phyloP scores from a whole-genome alignment of 2,113 vertebrate species.

The Pelodiscus sinensis region DNA sequence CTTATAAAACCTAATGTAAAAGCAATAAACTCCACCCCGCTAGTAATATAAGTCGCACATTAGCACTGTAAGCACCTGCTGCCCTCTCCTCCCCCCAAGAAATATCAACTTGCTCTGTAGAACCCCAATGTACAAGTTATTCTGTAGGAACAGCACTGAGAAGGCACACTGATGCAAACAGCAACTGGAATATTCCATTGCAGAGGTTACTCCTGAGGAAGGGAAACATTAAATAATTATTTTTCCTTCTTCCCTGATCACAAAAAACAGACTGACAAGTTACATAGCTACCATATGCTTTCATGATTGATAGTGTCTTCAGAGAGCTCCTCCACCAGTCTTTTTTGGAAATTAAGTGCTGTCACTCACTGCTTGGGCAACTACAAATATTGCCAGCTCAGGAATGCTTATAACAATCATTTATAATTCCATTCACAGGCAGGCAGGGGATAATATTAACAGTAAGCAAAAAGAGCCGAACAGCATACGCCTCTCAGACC shows the following conservation, averaged over 20 bases:
- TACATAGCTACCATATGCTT: background rate
- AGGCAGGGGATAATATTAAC: background rate
- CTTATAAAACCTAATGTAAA: background rate
- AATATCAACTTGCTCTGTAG: background rate
- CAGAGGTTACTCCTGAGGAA: background rate
- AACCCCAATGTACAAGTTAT: background rate
- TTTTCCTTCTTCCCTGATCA: constrained; percentile 8
- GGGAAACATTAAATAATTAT: background rate
- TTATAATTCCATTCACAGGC: background rate
- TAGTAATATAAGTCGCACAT: background rate
- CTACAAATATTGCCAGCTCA: background rate
- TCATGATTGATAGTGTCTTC: background rate
- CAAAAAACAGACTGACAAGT: background rate
- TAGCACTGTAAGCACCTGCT: background rate
- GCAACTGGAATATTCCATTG: background rate
- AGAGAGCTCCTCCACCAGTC: background rate
- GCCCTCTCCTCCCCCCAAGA: background rate
- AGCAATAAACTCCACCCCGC: background rate
- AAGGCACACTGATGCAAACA: background rate
- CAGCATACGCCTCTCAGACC: background rate
- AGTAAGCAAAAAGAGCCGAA: background rate
- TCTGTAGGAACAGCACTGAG: background rate
- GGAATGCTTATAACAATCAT: background rate
- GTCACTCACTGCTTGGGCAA: background rate
- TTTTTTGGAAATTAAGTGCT: background rate